Base-by-base conservation (phyloP, 2,888 invertebrate species). In the Nomada ruficornis region DNA sequence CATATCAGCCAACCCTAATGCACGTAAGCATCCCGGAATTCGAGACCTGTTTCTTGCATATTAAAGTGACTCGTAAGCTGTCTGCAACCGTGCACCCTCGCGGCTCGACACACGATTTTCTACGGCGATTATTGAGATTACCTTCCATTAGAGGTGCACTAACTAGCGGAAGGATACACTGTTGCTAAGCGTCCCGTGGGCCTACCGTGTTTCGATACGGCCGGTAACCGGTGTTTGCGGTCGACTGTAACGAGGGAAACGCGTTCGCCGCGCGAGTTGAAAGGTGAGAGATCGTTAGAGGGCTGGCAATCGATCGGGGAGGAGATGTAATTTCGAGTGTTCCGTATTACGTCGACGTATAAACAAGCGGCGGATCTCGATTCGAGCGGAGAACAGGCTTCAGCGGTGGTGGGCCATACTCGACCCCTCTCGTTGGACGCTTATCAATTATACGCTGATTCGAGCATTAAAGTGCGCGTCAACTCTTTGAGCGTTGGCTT, bases 281-380 rank as follows among this genome's bases (percentile, higher is more conserved):
- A 64, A 78, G 69, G 77, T 70, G 79, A 79, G 69, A 77, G 69
- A 77, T 70, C 64, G 77, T 77, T 77, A 59, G 26, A n/a, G n/a
- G 67, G 60, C 67, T 29, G 47, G 67, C 76, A 52, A 78, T 78
- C 67, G 77, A 68, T 78, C 9, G 47, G 10, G 15, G 18, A 20
- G 36, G 36, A 59, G 60, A 55, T 78, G 47, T 55, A 78, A 76
- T 78, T 78, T 77, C 23, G 65, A 44, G 20, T 26, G 65, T 65
- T 65, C 52, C 52, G 44, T 44, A 73, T 73, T 50, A 63, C 71
- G 23, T 47, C 63, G 77, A 63, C 57, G 72, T 72, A 73, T 64
- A 72, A 72, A 77, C 77, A 77, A 64, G 64, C 55, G 47, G 29
- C 11, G 20, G n/a, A 13, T 15, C 20, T 18, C 26, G 44, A 60